phyloP scores from a whole-genome alignment of 2,113 vertebrate species.

The Rissa tridactyla region DNA sequence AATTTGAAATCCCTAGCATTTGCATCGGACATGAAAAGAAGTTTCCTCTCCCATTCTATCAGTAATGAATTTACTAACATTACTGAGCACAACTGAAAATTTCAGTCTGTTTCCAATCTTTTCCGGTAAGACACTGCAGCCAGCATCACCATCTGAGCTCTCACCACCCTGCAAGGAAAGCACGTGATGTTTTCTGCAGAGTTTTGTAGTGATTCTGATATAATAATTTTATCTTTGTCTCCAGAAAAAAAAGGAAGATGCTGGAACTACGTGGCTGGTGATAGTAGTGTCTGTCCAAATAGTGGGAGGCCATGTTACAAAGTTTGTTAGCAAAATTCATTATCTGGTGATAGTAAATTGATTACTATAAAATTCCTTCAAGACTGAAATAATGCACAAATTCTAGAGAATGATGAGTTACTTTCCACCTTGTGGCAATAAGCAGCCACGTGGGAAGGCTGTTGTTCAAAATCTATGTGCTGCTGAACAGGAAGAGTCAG shows the following conservation, averaged over 20 bases:
- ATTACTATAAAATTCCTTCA: background rate
- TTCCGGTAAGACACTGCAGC: background rate
- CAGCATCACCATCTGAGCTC: background rate
- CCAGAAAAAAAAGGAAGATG: background rate
- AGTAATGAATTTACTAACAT: background rate
- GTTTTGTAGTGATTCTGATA: background rate
- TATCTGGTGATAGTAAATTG: background rate
- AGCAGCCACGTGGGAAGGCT: background rate
- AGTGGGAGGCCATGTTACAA: background rate
- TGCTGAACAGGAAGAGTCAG: background rate
- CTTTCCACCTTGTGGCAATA: background rate
- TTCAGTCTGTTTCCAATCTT: background rate
- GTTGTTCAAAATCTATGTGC: background rate
- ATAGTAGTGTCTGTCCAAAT: background rate
- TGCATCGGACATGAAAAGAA: background rate
- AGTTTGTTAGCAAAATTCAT: background rate
- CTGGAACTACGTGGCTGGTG: background rate
- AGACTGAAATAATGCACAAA: background rate
- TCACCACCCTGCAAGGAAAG: background rate
- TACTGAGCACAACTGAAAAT: background rate
- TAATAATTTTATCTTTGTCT: background rate
- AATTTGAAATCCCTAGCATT: background rate
- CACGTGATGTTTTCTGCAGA: background rate
- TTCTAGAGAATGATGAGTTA: background rate
- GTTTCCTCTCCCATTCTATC: background rate